These are phyloP conservation scores for Psix sp. DNA, from an alignment of 1,140 invertebrate species.

Conservation along the genomic window DNA sequence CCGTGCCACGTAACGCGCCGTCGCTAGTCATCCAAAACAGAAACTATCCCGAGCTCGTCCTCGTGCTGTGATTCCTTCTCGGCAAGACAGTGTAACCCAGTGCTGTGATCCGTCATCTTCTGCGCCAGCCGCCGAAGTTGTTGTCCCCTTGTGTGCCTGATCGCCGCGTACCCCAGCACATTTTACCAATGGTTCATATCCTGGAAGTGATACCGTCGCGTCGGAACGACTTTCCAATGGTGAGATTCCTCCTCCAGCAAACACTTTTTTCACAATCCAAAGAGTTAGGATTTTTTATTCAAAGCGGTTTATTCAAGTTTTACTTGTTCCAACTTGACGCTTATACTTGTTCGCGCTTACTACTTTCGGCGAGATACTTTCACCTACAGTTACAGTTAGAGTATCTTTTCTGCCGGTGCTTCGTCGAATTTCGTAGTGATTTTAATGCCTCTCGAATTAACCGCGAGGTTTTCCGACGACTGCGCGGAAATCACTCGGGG, in stretches of 20 bases:
- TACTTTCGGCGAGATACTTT: too few species aligned
- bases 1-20: slow-evolving; percentile 38
- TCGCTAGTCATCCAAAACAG: slow-evolving; percentile 25
- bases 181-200: slow-evolving; percentile 76
- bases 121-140: slow-evolving; percentile 1
- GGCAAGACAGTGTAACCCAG: slow-evolving; percentile 18
- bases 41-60: slow-evolving; percentile 7
- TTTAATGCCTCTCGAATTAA: too few species aligned
- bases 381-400: too few species aligned
- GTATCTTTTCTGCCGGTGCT: too few species aligned
- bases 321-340: too few species aligned
- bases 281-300: too few species aligned
- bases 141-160: slow-evolving; percentile 33
- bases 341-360: too few species aligned
- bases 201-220: slow-evolving; percentile 76
- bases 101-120: slow-evolving; percentile 17
- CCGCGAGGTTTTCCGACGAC: too few species aligned
- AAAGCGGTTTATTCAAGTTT: too few species aligned
- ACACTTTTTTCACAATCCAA: too few species aligned
- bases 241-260: slow-evolving; percentile 64
- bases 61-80: too few species aligned
- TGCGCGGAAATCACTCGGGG: slow-evolving; percentile 9
- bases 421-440: too few species aligned
- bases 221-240: slow-evolving; percentile 76
- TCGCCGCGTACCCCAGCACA: slow-evolving; percentile 11